Conservation (phyloP, 2,113 vertebrate species). For the Dipodomys spectabilis region DNA sequence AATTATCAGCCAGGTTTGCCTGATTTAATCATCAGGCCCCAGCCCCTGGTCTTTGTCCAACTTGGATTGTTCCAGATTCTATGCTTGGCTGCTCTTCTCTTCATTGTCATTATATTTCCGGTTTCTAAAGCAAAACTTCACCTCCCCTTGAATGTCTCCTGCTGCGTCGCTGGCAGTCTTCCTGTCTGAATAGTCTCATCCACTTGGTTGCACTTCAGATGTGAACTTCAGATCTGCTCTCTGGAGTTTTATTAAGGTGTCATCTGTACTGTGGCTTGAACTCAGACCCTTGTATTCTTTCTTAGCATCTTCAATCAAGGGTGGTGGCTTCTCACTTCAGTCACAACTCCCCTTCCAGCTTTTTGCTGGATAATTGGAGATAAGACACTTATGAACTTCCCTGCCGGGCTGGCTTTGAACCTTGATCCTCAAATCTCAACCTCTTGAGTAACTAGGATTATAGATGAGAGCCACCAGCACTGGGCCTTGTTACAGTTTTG, state of each 20-base stretch:
- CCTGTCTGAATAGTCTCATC: background rate
- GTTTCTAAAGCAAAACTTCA: conserved; percentile 21
- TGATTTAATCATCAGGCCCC: background rate
- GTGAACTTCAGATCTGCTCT: background rate
- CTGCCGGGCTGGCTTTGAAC: too few relatives aligned
- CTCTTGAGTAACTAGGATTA: too few relatives aligned
- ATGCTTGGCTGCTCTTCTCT: background rate
- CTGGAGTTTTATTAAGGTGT: too few relatives aligned
- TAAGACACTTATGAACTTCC: too few relatives aligned
- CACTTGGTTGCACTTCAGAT: background rate
- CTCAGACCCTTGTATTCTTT: too few relatives aligned
- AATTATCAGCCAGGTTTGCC: background rate
- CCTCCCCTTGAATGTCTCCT: background rate
- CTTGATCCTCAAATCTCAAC: too few relatives aligned
- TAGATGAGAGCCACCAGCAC: too few relatives aligned
- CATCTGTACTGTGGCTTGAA: too few relatives aligned
- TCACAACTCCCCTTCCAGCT: too few relatives aligned
- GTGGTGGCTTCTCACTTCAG: too few relatives aligned
- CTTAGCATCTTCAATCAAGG: too few relatives aligned
- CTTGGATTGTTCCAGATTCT: background rate
- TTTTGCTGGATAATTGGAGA: too few relatives aligned
- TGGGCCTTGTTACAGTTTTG: conserved; percentile 11
- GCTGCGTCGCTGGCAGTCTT: background rate
- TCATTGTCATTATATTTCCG: background rate
- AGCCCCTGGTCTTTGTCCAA: background rate